phyloP scores from a whole-genome alignment of 2,888 invertebrate species.

The Onchidella celtica region DNA sequence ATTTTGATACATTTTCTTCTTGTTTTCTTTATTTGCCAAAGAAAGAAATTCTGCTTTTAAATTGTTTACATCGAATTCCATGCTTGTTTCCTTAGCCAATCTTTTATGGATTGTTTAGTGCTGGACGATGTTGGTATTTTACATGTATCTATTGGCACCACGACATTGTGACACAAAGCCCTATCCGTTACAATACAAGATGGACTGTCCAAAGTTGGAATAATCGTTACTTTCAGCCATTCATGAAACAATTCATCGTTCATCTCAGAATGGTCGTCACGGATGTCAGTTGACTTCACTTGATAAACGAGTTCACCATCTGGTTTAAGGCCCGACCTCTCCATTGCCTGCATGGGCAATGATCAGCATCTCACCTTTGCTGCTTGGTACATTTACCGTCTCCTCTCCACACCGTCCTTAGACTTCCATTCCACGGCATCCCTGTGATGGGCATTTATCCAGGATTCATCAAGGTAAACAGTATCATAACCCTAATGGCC shows the following conservation, averaged over 20 bases:
- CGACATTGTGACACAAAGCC: not conserved
- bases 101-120: not conserved
- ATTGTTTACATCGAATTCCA: not conserved
- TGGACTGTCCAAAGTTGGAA: not conserved
- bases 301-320: not conserved
- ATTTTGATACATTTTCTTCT: not conserved
- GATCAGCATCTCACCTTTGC: not conserved
- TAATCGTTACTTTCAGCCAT: not conserved
- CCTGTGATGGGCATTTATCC: conserved; percentile 5
- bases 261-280: conserved; percentile 5
- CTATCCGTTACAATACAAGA: not conserved
- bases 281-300: not conserved
- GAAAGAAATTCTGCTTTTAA: not conserved
- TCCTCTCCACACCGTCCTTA: not conserved
- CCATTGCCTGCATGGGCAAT: not conserved
- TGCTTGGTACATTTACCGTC: not conserved
- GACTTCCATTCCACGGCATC: not conserved
- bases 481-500: not conserved
- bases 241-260: not conserved
- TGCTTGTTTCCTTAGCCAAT: not conserved
- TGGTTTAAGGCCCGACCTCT: not conserved
- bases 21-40: not conserved
- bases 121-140: not conserved
- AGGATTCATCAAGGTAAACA: not conserved
- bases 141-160: not conserved